These are phyloP conservation scores for Misgurnus mizolepis DNA, from an alignment of 2,113 vertebrate genomes.

Conservation along the genomic window DNA sequence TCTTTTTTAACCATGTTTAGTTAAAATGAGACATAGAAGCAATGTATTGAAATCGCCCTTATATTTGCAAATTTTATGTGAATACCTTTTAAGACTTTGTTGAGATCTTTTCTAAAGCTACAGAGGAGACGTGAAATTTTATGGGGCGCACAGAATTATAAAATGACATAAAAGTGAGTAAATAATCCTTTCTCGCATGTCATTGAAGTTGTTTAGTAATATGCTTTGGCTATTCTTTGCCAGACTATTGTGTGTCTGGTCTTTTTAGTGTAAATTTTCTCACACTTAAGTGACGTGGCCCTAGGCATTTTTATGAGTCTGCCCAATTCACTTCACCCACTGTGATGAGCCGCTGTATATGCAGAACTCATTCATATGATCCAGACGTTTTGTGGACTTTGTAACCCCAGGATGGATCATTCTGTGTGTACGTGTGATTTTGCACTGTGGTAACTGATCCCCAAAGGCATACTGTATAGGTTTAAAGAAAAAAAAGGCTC, in stretches of 20 bases:
- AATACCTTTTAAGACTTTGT: too few species aligned
- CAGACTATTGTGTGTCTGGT: not conserved
- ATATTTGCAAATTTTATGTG: too few species aligned
- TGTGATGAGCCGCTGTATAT: constrained; percentile 25
- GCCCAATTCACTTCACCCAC: constrained; percentile 18
- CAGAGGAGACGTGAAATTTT: too few species aligned
- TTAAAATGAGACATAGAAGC: too few species aligned
- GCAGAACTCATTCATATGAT: constrained; percentile 24
- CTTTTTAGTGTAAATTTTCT: constrained; percentile 24
- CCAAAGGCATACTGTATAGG: constrained; percentile 13
- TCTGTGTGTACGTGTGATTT: constrained; percentile 38
- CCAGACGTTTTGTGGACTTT: constrained; percentile 32
- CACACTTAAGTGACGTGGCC: constrained; percentile 18
- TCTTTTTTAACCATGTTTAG: too few species aligned
- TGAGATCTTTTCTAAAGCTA: too few species aligned
- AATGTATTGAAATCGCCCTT: too few species aligned
- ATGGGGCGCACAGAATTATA: too few species aligned
- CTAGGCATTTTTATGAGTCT: not conserved
- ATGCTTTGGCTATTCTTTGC: too few species aligned
- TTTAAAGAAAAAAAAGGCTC: not conserved
- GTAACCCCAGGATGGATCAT: constrained; percentile 39
- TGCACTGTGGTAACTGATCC: constrained; percentile 6
- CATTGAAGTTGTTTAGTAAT: too few species aligned
- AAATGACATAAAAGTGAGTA: too few species aligned
- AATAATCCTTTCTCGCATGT: too few species aligned